Conservation (phyloP, 2,113 vertebrate genomes). For the Herpetotheres cachinnans region DNA sequence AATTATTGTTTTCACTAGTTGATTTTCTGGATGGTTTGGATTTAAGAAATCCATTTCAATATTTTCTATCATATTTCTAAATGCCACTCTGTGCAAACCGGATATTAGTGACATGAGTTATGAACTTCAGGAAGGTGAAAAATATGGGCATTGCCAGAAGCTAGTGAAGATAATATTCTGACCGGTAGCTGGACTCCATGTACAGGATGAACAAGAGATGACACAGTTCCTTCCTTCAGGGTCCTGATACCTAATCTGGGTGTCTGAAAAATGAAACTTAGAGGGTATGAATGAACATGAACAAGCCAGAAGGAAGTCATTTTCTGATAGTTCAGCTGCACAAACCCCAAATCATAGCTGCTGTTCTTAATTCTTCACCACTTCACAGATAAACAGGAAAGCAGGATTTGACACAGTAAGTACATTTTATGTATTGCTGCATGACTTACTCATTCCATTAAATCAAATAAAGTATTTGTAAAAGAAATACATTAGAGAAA, state of each 20-base stretch:
- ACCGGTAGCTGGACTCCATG: constrained; percentile 22
- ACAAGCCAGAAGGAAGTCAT: constrained; percentile 65
- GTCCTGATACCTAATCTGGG: constrained; percentile 37
- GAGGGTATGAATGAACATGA: not conserved
- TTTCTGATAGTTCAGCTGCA: constrained; percentile 60
- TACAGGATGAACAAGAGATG: constrained; percentile 75
- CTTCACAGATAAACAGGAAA: constrained; percentile 70
- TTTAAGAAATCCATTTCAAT: not conserved
- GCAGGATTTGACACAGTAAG: constrained; percentile 25
- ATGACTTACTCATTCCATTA: not conserved
- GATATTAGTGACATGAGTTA: constrained; percentile 66
- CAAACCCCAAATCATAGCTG: constrained; percentile 55
- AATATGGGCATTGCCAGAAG: constrained; percentile 52
- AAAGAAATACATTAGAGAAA: not conserved
- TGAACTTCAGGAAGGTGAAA: constrained; percentile 70
- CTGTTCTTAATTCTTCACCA: not conserved
- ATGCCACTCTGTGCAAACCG: constrained; percentile 31
- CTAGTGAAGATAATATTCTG: constrained; percentile 55
- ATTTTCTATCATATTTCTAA: constrained; percentile 33
- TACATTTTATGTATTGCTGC: not conserved
- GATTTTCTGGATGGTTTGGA: not conserved
- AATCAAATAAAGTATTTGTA: constrained; percentile 13
- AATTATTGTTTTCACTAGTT: not conserved
- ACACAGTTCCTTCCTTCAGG: constrained; percentile 76
- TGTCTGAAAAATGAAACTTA: constrained; percentile 45